Evolutionary conservation across 2,888 invertebrate genomes (phyloP), one percentile per base, ranked within the genome.

Genomic region (Orchesella flavescens): DNA sequence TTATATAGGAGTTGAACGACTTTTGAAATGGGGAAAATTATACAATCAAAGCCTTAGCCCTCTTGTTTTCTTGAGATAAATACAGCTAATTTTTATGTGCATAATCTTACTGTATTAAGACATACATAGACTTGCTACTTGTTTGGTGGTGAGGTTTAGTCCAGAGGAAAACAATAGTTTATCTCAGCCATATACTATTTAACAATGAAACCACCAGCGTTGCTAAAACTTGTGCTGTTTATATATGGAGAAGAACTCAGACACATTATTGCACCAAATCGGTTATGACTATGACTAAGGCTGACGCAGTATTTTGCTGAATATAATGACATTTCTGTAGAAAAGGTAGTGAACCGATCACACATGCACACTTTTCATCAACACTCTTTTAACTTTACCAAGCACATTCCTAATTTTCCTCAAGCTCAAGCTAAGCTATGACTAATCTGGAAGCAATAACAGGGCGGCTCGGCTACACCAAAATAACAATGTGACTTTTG

Each of bases 401-500:
- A 44, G 19, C 71, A 71, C 71, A 71, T 71, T 71, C 71, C 57
- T 9, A 15, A 57, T 57, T 24, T 71, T 71, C 57, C 21, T 49
- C n/a, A 55, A 17, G 21, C 61, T 24, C 61, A 55, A 55, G 34
- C 34, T 34, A 34, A 4, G 17, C 55, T 12, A 34, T 71, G 71
- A 71, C 71, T 71, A 61, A 73, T 46, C 57, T 73, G 23, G 21
- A 73, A 34, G 19, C 57, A 44, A 57, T n/a, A 71, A 55, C 23
- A 69, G 15, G n/a, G 69, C 44, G 1, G 65, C 17, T n/a, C n/a
- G n/a, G n/a, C n/a, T n/a, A n/a, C n/a, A n/a, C 34, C 34, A 15
- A 34, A 46, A 66, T 66, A 71, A 71, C 34, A 57, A 34, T 34
- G 21, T 34, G 17, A 71, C 57, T 71, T 34, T 71, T 24, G 69